Conservation (phyloP, 2,888 invertebrate genomes). For the Stictocephala bisonia region DNA sequence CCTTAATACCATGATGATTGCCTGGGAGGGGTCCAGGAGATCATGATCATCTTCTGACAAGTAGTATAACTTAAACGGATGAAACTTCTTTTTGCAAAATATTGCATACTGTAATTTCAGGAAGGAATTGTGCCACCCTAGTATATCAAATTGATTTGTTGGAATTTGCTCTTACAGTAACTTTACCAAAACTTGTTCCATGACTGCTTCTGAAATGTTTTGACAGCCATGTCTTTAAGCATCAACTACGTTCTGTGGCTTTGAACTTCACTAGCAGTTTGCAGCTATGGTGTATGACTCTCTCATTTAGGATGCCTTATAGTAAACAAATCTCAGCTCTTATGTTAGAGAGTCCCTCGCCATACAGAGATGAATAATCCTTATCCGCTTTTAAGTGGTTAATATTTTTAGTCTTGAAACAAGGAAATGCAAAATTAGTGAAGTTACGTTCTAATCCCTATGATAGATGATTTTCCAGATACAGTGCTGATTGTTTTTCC, state of each 20-base stretch:
- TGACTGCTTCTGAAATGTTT: not conserved
- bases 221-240: not conserved
- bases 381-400: no score
- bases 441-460: no score
- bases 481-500: no score
- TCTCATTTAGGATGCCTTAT: not conserved
- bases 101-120: not conserved
- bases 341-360: no score
- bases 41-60: not conserved
- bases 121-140: not conserved
- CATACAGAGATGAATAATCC: no score
- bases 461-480: no score
- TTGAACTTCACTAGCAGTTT: not conserved
- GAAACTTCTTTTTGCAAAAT: not conserved
- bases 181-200: not conserved
- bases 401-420: no score
- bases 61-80: not conserved
- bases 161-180: not conserved
- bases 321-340: not conserved
- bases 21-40: no score
- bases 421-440: no score
- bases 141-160: not conserved
- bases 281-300: not conserved
- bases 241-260: not conserved
- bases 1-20: no score